Conservation (phyloP, 2,113 vertebrate genomes). For the Pseudopodoces humilis region DNA sequence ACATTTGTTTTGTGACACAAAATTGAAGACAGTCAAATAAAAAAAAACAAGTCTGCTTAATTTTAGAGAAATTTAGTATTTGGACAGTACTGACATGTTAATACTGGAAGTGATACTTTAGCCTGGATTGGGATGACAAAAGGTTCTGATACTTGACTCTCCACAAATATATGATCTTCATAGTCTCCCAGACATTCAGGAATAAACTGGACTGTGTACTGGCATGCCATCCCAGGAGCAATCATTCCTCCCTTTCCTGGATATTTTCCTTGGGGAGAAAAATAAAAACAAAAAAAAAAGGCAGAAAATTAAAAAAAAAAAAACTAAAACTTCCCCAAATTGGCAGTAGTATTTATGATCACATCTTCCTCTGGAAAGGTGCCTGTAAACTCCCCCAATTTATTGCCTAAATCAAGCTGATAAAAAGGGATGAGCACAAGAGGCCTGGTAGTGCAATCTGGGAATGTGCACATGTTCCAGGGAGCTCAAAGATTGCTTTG, state of each 20-base stretch:
- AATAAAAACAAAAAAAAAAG: neutral
- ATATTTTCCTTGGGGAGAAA: constrained; percentile 80
- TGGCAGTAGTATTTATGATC: neutral
- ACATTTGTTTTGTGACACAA: neutral
- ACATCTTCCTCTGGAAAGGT: neutral
- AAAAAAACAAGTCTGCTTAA: neutral
- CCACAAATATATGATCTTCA: constrained; percentile 85
- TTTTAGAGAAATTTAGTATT: neutral
- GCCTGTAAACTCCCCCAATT: neutral
- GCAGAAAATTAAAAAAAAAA: neutral
- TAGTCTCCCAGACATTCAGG: constrained; percentile 85
- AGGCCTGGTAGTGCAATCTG: neutral
- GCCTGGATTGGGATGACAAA: constrained; percentile 85
- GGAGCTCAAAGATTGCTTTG: neutral
- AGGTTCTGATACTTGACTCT: constrained; percentile 78
- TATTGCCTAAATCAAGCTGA: neutral
- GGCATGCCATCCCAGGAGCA: constrained; percentile 93
- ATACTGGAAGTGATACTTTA: constrained; percentile 81
- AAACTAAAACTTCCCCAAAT: neutral
- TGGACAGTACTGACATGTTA: constrained; percentile 81
- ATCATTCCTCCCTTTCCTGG: constrained; percentile 87
- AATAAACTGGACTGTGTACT: constrained; percentile 85
- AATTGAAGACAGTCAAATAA: neutral
- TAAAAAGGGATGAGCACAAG: neutral
- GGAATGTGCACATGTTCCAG: neutral